phyloP scores from a whole-genome alignment of 2,888 invertebrate species.

The Spodoptera picta region DNA sequence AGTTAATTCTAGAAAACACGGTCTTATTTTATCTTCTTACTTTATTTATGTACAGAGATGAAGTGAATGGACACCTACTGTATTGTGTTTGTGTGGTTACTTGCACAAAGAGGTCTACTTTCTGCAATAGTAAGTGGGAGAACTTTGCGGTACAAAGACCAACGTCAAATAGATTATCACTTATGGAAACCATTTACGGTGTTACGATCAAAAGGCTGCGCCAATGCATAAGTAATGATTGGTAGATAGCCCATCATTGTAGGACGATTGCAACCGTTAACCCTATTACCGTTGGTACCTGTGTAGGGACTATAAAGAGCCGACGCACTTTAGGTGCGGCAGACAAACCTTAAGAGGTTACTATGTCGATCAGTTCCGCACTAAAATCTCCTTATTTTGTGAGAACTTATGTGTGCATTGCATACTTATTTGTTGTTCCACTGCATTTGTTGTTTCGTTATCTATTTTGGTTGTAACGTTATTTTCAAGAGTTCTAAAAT shows the following conservation, averaged over 20 bases:
- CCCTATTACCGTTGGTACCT: constrained; percentile 18
- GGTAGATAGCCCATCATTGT: constrained; percentile 22
- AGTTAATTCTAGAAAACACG: constrained; percentile 8
- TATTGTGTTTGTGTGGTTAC: constrained; percentile 15
- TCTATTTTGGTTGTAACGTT: too few species aligned
- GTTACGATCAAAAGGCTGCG: constrained; percentile 37
- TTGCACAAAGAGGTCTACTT: constrained; percentile 23
- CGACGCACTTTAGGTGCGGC: background rate
- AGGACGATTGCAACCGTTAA: constrained; percentile 41
- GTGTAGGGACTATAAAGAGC: constrained; percentile 30
- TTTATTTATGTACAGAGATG: constrained; percentile 11
- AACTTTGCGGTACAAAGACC: constrained; percentile 26
- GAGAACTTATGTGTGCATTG: too few species aligned
- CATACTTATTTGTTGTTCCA: too few species aligned
- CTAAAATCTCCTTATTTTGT: background rate
- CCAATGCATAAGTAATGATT: constrained; percentile 30
- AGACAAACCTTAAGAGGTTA: background rate
- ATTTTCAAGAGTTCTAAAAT: too few species aligned
- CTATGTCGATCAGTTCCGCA: background rate
- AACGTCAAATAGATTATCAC: constrained; percentile 35
- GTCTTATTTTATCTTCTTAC: constrained; percentile 8
- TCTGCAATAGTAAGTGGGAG: constrained; percentile 23
- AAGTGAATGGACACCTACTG: constrained; percentile 18
- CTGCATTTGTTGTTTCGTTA: too few species aligned
- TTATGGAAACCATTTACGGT: constrained; percentile 26